These are phyloP conservation scores for Camponotus floridanus DNA, from an alignment of 1,140 invertebrate genomes.

Conservation along the genomic window DNA sequence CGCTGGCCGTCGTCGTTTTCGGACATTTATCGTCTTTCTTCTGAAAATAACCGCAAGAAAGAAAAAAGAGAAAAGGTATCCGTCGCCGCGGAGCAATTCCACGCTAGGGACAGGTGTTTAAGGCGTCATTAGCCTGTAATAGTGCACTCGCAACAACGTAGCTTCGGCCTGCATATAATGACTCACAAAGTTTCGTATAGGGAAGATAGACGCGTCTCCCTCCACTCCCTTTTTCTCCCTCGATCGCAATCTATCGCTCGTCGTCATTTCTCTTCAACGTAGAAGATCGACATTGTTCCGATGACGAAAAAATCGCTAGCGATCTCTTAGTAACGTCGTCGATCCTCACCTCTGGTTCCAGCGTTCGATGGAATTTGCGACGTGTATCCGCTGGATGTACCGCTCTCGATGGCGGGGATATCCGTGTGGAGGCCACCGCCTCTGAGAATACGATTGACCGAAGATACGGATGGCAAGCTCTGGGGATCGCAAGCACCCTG, in stretches of 20 bases:
- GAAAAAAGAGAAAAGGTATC: constrained; percentile 42
- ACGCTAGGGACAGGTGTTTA: constrained; percentile 71
- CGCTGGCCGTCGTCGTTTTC: neutral
- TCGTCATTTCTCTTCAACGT: neutral
- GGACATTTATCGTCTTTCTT: constrained; percentile 47
- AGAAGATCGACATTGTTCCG: neutral
- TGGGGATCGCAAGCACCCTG: constrained; percentile 95
- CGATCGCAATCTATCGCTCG: neutral
- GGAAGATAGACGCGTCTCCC: neutral
- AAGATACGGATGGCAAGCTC: constrained; percentile 96
- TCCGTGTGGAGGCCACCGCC: constrained; percentile 90
- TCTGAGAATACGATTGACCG: constrained; percentile 97
- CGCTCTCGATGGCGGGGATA: constrained; percentile 79
- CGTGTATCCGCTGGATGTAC: constrained; percentile 72
- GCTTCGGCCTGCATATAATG: constrained; percentile 53
- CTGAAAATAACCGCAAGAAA: constrained; percentile 19
- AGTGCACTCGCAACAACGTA: constrained; percentile 38
- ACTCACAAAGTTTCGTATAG: constrained; percentile 40
- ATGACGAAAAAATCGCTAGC: neutral
- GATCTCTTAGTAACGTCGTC: neutral
- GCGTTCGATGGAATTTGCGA: constrained; percentile 75
- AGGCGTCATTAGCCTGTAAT: constrained; percentile 69
- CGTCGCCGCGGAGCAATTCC: constrained; percentile 48
- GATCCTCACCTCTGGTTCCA: constrained; percentile 74
- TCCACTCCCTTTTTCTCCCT: neutral